Percentiles rank a stretch among this genome's conserved stretches.
Conservation (phyloP, 1,140 invertebrate genomes). For the Acromyrmex echinatior region DNA sequence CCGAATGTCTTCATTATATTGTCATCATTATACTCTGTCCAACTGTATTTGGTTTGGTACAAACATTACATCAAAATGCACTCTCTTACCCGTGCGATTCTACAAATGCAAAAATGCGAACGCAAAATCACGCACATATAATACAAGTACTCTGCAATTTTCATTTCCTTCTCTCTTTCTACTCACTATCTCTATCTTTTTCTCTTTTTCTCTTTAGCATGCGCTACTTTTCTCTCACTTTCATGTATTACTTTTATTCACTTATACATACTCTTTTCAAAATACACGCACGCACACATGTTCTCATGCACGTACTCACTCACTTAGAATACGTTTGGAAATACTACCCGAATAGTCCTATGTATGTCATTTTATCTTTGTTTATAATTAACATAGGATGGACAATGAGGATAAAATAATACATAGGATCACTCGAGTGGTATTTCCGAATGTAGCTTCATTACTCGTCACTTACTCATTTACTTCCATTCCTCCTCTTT, state of each 20-base stretch:
- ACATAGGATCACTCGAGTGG: too few species aligned
- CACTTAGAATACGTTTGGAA: too few species aligned
- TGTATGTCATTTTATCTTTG: too few species aligned
- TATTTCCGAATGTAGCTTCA: too few species aligned
- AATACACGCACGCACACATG: background rate
- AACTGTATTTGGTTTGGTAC: conserved; percentile 76
- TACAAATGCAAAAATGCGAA: conserved; percentile 67
- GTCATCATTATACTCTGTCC: conserved; percentile 72
- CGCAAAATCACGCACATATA: conserved; percentile 51
- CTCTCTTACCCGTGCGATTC: conserved; percentile 65
- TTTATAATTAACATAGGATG: too few species aligned
- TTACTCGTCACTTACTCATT: too few species aligned
- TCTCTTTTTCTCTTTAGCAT: conserved; percentile 21
- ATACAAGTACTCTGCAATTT: conserved; percentile 31
- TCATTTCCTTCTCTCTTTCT: conserved; percentile 5
- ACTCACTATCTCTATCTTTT: conserved; percentile 23
- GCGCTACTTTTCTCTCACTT: background rate
- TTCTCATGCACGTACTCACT: background rate
- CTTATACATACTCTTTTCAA: background rate
- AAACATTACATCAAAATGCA: conserved; percentile 74
- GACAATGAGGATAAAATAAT: too few species aligned
- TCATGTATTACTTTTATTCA: conserved; percentile 25
- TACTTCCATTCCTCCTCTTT: too few species aligned
- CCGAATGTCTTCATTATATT: conserved; percentile 34
- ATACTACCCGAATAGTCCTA: too few species aligned